Conservation (phyloP, 2,113 vertebrate species). For the Paedocypris sp. region DNA sequence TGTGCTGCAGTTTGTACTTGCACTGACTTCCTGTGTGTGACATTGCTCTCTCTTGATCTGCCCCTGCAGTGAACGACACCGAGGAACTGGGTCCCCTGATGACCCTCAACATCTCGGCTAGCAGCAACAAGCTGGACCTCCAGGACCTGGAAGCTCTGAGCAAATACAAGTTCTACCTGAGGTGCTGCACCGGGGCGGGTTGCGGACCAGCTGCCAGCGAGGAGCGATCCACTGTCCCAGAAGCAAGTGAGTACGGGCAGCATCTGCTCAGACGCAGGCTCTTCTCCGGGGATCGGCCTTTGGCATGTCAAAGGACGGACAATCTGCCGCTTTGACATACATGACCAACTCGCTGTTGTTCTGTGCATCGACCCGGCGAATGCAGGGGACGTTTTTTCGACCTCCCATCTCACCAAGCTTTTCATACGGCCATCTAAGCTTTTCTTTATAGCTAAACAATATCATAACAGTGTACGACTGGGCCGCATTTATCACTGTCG, state of each 20-base stretch:
- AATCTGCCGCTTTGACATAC: background rate
- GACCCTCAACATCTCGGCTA: conserved; percentile 60
- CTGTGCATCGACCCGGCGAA: conserved; percentile 11
- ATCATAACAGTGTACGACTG: conserved; percentile 43
- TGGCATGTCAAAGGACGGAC: background rate
- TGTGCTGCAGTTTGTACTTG: no score
- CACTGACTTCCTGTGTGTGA: background rate
- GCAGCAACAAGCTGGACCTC: conserved; percentile 66
- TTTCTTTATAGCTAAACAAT: conserved; percentile 59
- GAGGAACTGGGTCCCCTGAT: conserved; percentile 66
- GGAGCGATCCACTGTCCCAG: conserved; percentile 69
- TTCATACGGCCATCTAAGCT: conserved; percentile 52
- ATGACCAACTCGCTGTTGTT: background rate
- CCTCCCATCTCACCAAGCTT: conserved; percentile 41
- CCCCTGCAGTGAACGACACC: conserved; percentile 76
- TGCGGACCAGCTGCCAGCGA: conserved; percentile 76
- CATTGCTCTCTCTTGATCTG: background rate
- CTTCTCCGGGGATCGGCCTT: background rate
- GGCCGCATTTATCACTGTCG: conserved; percentile 64
- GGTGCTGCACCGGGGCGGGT: conserved; percentile 76
- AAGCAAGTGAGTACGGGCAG: conserved; percentile 71
- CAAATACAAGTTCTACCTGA: conserved; percentile 84
- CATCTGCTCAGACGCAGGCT: background rate
- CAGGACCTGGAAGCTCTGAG: conserved; percentile 68
- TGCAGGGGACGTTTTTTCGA: conserved; percentile 15